phyloP scores from a whole-genome alignment of 2,797 vertebrate genomes.

The Phataginus tricuspis region DNA sequence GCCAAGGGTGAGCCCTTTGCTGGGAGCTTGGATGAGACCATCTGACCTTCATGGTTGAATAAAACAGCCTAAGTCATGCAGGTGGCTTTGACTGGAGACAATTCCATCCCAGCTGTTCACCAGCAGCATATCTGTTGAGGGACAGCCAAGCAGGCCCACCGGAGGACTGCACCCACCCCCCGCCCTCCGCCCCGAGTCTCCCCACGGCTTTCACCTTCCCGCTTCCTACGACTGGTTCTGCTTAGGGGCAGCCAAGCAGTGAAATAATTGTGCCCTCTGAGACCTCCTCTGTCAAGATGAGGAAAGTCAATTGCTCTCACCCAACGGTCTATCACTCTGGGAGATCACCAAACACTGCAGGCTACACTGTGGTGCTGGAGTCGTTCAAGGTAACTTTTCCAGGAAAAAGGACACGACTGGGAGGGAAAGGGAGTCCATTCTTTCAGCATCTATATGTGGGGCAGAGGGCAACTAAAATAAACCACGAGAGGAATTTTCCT shows the following conservation, averaged over 20 bases:
- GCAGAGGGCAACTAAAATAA: conserved; percentile 66
- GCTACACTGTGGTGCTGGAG: not conserved
- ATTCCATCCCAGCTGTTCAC: not conserved
- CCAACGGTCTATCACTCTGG: conserved; percentile 56
- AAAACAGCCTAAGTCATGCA: not conserved
- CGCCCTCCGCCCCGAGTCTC: not conserved
- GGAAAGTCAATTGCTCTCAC: conserved; percentile 69
- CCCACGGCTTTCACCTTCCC: not conserved
- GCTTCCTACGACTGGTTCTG: not conserved
- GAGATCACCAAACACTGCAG: conserved; percentile 55
- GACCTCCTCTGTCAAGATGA: conserved; percentile 65
- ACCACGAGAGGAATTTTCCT: conserved; percentile 48
- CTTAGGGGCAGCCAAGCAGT: not conserved
- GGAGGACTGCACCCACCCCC: not conserved
- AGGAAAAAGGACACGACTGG: conserved; percentile 54
- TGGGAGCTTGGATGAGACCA: not conserved
- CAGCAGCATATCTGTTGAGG: not conserved
- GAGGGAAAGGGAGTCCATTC: conserved; percentile 3
- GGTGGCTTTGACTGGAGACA: not conserved
- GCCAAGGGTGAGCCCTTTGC: not conserved
- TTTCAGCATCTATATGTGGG: conserved; percentile 61
- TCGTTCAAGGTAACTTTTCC: conserved; percentile 64
- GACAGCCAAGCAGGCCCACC: not conserved
- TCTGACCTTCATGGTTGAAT: not conserved
- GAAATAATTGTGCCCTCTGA: conserved; percentile 71